Conservation (phyloP, 2,888 invertebrate species). For the Periphyllus acericola region DNA sequence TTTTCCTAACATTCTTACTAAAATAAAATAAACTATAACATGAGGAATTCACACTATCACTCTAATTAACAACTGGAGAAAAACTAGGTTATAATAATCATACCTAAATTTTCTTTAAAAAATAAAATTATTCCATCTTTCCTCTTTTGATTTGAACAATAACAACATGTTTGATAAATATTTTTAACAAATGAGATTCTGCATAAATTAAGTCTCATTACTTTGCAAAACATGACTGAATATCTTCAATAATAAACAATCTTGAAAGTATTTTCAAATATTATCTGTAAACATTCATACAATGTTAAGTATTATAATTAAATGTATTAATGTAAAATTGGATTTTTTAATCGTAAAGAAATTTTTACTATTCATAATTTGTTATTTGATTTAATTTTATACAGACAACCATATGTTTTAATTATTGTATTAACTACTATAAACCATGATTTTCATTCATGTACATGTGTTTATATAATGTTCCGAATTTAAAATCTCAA, state of each 20-base stretch:
- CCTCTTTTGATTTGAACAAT: not conserved
- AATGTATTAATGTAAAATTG: too few relatives aligned
- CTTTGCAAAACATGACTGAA: conserved; percentile 9
- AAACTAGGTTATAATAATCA: not conserved
- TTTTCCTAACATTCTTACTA: not conserved
- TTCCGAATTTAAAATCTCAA: too few relatives aligned
- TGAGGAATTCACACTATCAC: not conserved
- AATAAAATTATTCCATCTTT: not conserved
- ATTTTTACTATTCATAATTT: too few relatives aligned
- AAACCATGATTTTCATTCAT: too few relatives aligned
- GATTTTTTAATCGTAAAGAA: too few relatives aligned
- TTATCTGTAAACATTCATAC: not conserved
- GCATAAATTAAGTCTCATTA: not conserved
- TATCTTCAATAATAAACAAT: not conserved
- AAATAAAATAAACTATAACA: not conserved
- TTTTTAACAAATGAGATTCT: not conserved
- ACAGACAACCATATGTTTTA: too few relatives aligned
- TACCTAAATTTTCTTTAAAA: conserved; percentile 37
- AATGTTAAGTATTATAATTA: not conserved
- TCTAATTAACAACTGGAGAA: not conserved
- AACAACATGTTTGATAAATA: conserved; percentile 13
- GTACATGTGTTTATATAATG: too few relatives aligned
- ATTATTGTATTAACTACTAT: too few relatives aligned
- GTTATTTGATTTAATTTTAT: too few relatives aligned
- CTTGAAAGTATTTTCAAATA: not conserved